Percentiles rank a stretch among this genome's conserved stretches.
Evolutionary conservation across 2,888 invertebrate genomes (phyloP).

Genomic region (Strigamia transsilvanica): DNA sequence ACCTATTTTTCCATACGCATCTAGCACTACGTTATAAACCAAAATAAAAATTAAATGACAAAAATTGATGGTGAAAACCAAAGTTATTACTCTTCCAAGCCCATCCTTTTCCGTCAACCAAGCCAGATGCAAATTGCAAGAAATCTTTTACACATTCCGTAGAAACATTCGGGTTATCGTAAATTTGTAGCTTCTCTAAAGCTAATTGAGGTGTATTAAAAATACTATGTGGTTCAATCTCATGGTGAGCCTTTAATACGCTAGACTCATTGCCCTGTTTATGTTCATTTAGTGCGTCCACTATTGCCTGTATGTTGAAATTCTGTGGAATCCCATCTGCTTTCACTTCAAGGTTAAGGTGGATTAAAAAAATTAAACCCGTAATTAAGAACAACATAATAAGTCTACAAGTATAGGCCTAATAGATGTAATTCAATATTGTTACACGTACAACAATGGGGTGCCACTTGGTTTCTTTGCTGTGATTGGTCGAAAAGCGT

Average conservation of each 20-base stretch:
- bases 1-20: conserved; percentile 7
- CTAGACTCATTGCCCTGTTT: not conserved
- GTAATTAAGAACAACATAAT: not conserved
- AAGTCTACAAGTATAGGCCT: no score
- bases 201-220: not conserved
- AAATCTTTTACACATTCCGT: not conserved
- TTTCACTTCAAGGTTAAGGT: not conserved
- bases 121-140: not conserved
- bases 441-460: no score
- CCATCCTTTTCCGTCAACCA: not conserved
- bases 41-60: not conserved
- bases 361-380: not conserved
- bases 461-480: no score
- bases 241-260: not conserved
- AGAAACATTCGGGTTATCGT: not conserved
- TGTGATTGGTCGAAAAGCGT: no score
- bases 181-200: not conserved
- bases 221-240: not conserved
- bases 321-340: not conserved
- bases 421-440: no score
- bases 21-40: not conserved
- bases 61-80: not conserved
- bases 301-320: not conserved
- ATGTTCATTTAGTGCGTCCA: not conserved
- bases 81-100: not conserved